These are phyloP conservation scores for Goniozus legneri DNA, from an alignment of 1,140 invertebrate genomes.

Conservation along the genomic window DNA sequence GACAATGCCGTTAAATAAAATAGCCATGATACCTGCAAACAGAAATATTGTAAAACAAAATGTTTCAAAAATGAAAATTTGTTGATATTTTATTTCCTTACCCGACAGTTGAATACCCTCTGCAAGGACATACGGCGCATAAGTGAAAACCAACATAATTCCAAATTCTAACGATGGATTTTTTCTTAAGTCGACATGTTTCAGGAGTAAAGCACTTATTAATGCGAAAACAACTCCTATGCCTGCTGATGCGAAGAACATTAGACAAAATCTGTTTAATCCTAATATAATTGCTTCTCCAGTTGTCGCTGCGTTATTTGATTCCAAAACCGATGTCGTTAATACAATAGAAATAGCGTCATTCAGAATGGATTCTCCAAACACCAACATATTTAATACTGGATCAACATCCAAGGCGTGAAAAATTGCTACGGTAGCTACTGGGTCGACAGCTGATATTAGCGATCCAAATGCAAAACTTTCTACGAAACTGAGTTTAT, in stretches of 20 bases:
- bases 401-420: conserved; percentile 94
- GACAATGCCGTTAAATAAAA: conserved; percentile 97
- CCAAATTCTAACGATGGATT: conserved; percentile 98
- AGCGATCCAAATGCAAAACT: conserved; percentile 98
- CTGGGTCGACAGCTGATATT: conserved; percentile 98
- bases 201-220: conserved; percentile 88
- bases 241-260: conserved; percentile 97
- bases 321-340: conserved; percentile 83
- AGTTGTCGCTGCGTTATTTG: conserved; percentile 65
- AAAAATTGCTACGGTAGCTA: conserved; percentile 97
- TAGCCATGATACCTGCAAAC: conserved; percentile 95
- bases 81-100: conserved; percentile 42
- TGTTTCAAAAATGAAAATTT: conserved; percentile 7
- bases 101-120: conserved; percentile 95
- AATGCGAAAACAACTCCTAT: conserved; percentile 96
- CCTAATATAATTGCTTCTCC: conserved; percentile 87
- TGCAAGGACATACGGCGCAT: conserved; percentile 95
- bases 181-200: conserved; percentile 94
- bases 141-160: conserved; percentile 97
- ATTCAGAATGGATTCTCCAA: conserved; percentile 97
- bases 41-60: conserved; percentile 1
- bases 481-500: conserved; percentile 88
- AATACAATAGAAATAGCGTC: conserved; percentile 98
- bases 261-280: conserved; percentile 87
- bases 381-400: conserved; percentile 96